Evolutionary conservation across 2,888 invertebrate species (phyloP).

Genomic region (Rhopalosiphum nymphaeae): DNA sequence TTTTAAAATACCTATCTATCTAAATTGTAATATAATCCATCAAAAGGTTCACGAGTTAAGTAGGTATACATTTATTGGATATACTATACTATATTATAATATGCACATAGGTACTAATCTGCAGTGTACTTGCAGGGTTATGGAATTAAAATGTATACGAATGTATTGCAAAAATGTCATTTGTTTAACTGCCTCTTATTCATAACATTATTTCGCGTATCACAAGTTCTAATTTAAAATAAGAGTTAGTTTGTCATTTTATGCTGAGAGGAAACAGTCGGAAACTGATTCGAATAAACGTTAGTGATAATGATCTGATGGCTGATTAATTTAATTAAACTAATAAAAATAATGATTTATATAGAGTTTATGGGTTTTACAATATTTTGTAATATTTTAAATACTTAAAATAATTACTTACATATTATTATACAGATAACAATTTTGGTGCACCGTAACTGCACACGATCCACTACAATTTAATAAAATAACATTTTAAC

Average conservation of each 20-base stretch:
- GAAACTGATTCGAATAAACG: background rate
- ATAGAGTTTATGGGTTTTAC: background rate
- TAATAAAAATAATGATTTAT: background rate
- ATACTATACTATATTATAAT: background rate
- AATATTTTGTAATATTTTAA: background rate
- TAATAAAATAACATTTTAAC: background rate
- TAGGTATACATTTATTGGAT: background rate
- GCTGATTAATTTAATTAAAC: slow-evolving; percentile 5
- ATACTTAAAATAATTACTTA: background rate
- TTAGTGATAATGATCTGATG: background rate
- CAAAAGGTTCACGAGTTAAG: background rate
- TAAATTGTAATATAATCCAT: background rate
- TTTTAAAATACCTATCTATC: background rate
- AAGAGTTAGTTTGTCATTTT: background rate
- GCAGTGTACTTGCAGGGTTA: background rate
- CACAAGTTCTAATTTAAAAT: slow-evolving; percentile 36
- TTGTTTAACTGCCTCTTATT: slow-evolving; percentile 18
- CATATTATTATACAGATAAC: background rate
- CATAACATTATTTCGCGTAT: background rate
- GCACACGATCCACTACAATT: background rate
- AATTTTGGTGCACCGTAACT: background rate
- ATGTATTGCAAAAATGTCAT: slow-evolving; percentile 17
- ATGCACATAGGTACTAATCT: background rate
- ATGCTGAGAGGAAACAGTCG: background rate
- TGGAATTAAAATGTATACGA: background rate